Evolutionary conservation across 2,888 invertebrate species (phyloP).

Genomic region (Pachydiplax longipennis): DNA sequence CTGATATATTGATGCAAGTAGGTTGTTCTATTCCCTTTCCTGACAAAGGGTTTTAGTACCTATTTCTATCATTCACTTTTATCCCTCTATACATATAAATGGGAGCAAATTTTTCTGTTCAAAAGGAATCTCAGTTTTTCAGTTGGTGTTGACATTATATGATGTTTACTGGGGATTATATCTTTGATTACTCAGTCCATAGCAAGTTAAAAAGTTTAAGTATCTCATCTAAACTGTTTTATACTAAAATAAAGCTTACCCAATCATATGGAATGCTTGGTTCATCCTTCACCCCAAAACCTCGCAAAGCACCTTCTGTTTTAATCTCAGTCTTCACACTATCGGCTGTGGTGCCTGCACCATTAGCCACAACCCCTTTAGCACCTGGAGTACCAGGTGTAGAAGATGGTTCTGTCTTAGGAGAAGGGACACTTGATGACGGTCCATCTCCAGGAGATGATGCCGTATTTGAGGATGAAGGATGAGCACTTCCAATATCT

Average conservation of each 20-base stretch:
- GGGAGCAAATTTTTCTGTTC: too few species aligned
- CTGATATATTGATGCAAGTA: too few species aligned
- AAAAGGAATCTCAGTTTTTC: too few species aligned
- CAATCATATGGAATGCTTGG: slow-evolving; percentile 89
- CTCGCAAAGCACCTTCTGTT: slow-evolving; percentile 46
- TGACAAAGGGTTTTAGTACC: too few species aligned
- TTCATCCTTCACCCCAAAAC: slow-evolving; percentile 67
- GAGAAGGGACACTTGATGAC: slow-evolving; percentile 30
- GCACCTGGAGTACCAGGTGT: slow-evolving; percentile 56
- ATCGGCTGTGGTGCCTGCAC: slow-evolving; percentile 51
- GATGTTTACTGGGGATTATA: too few species aligned
- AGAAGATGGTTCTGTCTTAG: not conserved
- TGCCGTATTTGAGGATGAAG: slow-evolving; percentile 4
- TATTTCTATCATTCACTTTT: too few species aligned
- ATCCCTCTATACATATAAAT: too few species aligned
- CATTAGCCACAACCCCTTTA: slow-evolving; percentile 65
- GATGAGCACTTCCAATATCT: slow-evolving; percentile 9
- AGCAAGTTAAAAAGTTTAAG: too few species aligned
- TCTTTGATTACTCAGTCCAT: too few species aligned
- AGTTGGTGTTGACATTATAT: too few species aligned
- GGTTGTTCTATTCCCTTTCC: too few species aligned
- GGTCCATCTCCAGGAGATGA: slow-evolving; percentile 27
- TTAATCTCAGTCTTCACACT: slow-evolving; percentile 51
- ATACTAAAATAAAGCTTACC: slow-evolving; percentile 61
- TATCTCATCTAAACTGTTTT: too few species aligned